These are phyloP conservation scores for Girardinus metallicus DNA, from an alignment of 2,797 vertebrate genomes.

Conservation along the genomic window DNA sequence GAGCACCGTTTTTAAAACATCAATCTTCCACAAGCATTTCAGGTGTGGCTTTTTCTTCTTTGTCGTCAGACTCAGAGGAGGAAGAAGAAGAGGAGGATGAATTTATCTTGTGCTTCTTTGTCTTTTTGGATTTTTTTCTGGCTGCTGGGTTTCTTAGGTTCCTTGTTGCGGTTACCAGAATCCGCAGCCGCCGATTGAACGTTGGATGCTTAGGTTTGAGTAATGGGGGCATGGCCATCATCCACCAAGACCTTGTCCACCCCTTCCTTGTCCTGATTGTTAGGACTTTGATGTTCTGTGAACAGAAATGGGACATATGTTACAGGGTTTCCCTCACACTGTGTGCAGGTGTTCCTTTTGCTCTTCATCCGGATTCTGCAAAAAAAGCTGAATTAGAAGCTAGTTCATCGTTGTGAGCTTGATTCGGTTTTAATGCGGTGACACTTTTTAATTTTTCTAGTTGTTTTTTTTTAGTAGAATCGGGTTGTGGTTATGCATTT, in stretches of 20 bases:
- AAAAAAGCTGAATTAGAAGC: neutral
- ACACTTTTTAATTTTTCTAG: neutral
- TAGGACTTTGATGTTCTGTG: slow-evolving; percentile 25
- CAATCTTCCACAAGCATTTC: slow-evolving; percentile 1
- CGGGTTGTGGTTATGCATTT: neutral
- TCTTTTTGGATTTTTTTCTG: neutral
- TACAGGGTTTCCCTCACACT: fast-evolving
- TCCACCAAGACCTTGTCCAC: slow-evolving; percentile 13
- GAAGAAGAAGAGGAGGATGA: slow-evolving; percentile 38
- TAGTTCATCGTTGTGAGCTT: neutral
- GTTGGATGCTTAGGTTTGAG: neutral
- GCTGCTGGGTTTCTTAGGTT: neutral
- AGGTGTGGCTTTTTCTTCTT: slow-evolving; percentile 23
- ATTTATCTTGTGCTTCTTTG: slow-evolving; percentile 32
- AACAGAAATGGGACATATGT: neutral
- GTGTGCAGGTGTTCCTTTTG: neutral
- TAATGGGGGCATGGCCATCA: neutral
- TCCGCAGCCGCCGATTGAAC: neutral
- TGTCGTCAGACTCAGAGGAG: slow-evolving; percentile 27
- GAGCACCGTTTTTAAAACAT: neutral
- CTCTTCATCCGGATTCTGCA: neutral
- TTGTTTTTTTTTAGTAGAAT: neutral
- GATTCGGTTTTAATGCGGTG: neutral
- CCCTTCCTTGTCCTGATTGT: neutral
- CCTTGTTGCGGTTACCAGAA: neutral